Base-by-base conservation (phyloP, 2,797 vertebrate species). In the Coregonus sp. region DNA sequence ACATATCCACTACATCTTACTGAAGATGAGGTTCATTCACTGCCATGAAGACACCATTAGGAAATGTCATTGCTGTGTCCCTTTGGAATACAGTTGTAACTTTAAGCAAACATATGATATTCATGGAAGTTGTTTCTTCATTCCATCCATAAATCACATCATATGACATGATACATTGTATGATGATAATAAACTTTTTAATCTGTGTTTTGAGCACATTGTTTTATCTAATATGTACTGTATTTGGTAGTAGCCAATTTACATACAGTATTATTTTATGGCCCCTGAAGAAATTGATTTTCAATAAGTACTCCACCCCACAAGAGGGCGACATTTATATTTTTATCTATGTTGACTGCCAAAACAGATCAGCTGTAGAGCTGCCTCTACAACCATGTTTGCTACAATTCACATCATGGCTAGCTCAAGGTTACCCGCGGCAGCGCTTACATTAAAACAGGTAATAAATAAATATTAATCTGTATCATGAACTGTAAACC, bases 381-480 rank as follows among this genome's bases (percentile, higher is more conserved):
- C 40, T 47, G 40, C 40, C 40, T 47, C 40, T 47, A 3, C 6
- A 61, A 63, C 59, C 20, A 47, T 63, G 59, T 63, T 56, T 67
- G 5, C 70, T 14, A 37, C 37, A 20, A 15, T 70, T 20, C 31
- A 47, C 56, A 29, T 63, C 11, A 96, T 96, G 96, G 88, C 89
- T 0, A 15, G 87, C 0, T 81, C 94, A 5, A 89, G 94, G 51
- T 71, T 96, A 0, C 94, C 94, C 0, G 31, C 86, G 0, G 72
- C 86, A 0, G 89, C 93, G 0, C 80, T 95, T 3, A 94, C 82
- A 0, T 81, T 96, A 0, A 96, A 92, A 82, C 95, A 97, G 95
- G 95, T 96, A 89, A 29, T 47, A 71, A 25, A 1, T 25, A 52
- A 9, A 47, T 47, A 47, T 47, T 47, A 29, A 20, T 40, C 16